phyloP scores from a whole-genome alignment of 2,888 invertebrate genomes.

The Euclidia mi region DNA sequence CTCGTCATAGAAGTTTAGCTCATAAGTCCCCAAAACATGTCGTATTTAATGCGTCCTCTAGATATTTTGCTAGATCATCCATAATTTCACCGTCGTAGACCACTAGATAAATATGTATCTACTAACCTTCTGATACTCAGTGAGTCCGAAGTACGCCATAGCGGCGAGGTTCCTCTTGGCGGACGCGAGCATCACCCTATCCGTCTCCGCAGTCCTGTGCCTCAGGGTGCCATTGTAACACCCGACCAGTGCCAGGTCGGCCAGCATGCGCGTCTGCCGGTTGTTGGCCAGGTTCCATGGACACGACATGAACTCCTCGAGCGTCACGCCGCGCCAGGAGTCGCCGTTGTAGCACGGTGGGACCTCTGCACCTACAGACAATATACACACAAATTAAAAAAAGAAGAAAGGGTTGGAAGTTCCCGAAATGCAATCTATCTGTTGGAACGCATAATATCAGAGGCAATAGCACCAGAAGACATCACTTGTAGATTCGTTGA shows the following conservation, averaged over 20 bases:
- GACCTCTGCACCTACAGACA: constrained; percentile 92
- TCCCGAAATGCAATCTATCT: no score
- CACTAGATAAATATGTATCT: no score
- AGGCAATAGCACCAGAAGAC: no score
- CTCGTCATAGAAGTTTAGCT: no score
- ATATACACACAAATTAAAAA: no score
- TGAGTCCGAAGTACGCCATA: constrained; percentile 99
- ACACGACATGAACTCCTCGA: constrained; percentile 97
- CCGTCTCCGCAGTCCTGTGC: constrained; percentile 92
- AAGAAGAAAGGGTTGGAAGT: no score
- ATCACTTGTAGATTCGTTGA: no score
- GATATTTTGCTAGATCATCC: no score
- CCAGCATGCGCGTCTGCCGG: constrained; percentile 99
- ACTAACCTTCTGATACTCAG: constrained; percentile 97
- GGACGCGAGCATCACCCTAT: constrained; percentile 97
- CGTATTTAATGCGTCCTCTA: no score
- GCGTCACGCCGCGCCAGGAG: constrained; percentile 96
- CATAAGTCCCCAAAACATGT: no score
- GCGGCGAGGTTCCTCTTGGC: constrained; percentile 97
- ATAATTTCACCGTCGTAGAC: no score
- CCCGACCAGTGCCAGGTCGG: constrained; percentile 97
- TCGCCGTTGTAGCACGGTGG: constrained; percentile 95
- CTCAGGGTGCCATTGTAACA: constrained; percentile 97
- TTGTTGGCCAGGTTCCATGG: constrained; percentile 98
- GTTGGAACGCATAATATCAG: no score